phyloP scores from a whole-genome alignment of 2,888 invertebrate genomes.

The Polietes domitor region DNA sequence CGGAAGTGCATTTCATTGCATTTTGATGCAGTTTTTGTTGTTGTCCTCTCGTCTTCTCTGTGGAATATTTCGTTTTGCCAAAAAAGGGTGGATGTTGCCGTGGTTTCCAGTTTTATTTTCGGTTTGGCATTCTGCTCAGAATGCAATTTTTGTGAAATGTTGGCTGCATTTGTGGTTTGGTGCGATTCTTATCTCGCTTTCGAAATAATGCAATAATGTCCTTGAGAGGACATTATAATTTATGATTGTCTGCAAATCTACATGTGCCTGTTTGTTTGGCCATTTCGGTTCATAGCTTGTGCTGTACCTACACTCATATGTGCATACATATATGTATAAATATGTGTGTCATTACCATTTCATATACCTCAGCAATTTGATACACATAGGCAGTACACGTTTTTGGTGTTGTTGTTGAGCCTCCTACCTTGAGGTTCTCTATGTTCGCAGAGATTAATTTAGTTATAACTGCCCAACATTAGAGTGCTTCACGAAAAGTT shows the following conservation, averaged over 20 bases:
- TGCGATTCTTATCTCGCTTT: slow-evolving; percentile 68
- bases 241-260: slow-evolving; percentile 22
- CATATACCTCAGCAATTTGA: slow-evolving; percentile 22
- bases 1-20: slow-evolving; percentile 69
- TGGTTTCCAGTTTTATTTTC: slow-evolving; percentile 73
- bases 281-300: not conserved
- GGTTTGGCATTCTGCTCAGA: slow-evolving; percentile 69
- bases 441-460: no score
- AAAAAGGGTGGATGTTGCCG: slow-evolving; percentile 53
- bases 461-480: no score
- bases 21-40: slow-evolving; percentile 68
- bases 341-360: slow-evolving; percentile 3
- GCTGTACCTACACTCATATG: not conserved
- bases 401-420: no score
- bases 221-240: slow-evolving; percentile 71
- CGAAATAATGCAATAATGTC: slow-evolving; percentile 77
- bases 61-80: slow-evolving; percentile 16
- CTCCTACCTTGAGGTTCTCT: no score
- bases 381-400: no score
- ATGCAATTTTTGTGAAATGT: slow-evolving; percentile 44
- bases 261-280: not conserved
- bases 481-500: no score
- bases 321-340: not conserved
- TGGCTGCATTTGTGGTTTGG: slow-evolving; percentile 41
- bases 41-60: slow-evolving; percentile 54